Conservation (phyloP, 2,888 invertebrate species). For the Capitulum mitella region DNA sequence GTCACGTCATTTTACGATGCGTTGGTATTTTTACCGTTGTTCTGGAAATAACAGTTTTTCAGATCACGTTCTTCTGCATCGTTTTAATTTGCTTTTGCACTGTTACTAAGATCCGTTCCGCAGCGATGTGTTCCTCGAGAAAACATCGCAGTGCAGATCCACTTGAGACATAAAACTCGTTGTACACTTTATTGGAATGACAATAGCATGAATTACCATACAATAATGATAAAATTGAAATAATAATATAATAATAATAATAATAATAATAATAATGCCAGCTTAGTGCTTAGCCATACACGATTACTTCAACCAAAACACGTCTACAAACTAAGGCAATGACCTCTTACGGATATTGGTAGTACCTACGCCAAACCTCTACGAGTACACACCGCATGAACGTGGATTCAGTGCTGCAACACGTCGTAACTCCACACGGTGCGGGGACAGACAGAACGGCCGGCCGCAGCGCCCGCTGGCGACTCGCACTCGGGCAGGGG, state of each 20-base stretch:
- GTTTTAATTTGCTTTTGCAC: too few relatives aligned
- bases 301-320: not conserved
- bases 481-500: too few relatives aligned
- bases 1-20: too few relatives aligned
- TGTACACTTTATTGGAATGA: conserved; percentile 21
- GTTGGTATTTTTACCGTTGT: too few relatives aligned
- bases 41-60: too few relatives aligned
- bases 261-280: conserved; percentile 23
- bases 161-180: too few relatives aligned
- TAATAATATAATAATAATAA: not conserved
- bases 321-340: not conserved
- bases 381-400: not conserved
- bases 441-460: too few relatives aligned
- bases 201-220: not conserved
- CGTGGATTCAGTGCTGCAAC: not conserved
- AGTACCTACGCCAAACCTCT: not conserved
- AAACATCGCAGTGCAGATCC: too few relatives aligned
- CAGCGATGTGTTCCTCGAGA: too few relatives aligned
- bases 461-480: too few relatives aligned
- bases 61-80: too few relatives aligned
- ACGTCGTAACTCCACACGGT: not conserved
- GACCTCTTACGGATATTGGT: not conserved
- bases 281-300: not conserved
- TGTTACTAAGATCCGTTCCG: too few relatives aligned
- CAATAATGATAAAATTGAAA: not conserved